Conservation (phyloP, 1,140 invertebrate genomes). For the Mactra quadrangularis region DNA sequence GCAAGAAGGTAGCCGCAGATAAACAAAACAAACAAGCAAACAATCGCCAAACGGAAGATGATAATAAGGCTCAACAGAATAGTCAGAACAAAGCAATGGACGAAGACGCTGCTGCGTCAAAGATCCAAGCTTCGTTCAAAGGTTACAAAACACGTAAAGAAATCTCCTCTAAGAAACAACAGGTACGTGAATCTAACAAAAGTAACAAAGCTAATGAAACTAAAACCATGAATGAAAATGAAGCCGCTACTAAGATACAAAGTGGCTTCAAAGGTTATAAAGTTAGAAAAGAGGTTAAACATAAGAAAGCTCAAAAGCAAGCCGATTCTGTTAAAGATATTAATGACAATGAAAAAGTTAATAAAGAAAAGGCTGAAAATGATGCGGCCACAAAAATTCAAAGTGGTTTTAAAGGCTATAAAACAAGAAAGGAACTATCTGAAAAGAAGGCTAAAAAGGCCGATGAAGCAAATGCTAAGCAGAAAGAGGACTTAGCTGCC, state of each 20-base stretch:
- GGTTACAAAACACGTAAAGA: slow-evolving; percentile 70
- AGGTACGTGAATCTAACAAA: slow-evolving; percentile 27
- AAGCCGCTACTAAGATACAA: slow-evolving; percentile 88
- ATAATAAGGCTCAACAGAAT: not conserved
- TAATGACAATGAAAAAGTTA: slow-evolving; percentile 44
- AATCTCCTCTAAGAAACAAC: slow-evolving; percentile 57
- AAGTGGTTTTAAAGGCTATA: slow-evolving; percentile 89
- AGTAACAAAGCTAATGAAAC: not conserved
- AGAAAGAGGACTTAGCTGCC: slow-evolving; percentile 36
- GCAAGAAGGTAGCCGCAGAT: not conserved
- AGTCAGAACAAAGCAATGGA: slow-evolving; percentile 29
- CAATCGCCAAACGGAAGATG: not conserved
- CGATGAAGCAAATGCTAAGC: slow-evolving; percentile 46
- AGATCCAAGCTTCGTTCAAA: slow-evolving; percentile 86
- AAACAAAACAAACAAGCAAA: slow-evolving; percentile 12
- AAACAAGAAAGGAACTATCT: slow-evolving; percentile 87
- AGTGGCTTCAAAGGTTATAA: slow-evolving; percentile 73
- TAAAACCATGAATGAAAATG: slow-evolving; percentile 13
- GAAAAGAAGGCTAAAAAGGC: slow-evolving; percentile 53
- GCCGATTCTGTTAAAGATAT: slow-evolving; percentile 1
- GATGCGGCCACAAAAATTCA: slow-evolving; percentile 90
- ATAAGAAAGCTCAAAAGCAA: slow-evolving; percentile 44
- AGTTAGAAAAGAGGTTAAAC: slow-evolving; percentile 63
- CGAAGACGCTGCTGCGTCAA: slow-evolving; percentile 83
- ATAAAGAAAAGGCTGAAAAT: slow-evolving; percentile 2